These are phyloP conservation scores for Exocentrus adspersus DNA, from an alignment of 2,888 invertebrate genomes.

Conservation along the genomic window DNA sequence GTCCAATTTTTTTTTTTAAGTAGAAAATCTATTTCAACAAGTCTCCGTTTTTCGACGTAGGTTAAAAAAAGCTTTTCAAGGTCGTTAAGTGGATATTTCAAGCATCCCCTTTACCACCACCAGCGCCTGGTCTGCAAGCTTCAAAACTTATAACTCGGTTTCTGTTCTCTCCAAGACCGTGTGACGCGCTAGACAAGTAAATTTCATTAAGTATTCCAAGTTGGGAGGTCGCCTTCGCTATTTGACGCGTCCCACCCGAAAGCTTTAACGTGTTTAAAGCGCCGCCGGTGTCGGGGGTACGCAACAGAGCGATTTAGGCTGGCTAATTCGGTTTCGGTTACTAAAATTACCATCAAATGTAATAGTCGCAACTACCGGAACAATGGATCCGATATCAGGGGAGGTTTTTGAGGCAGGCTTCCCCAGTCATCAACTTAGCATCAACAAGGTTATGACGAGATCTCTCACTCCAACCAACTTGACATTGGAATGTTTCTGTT, in stretches of 20 bases:
- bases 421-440: no score
- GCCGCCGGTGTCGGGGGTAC: background rate
- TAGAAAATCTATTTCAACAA: conserved; percentile 10
- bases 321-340: no score
- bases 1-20: conserved; percentile 2
- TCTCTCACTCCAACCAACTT: no score
- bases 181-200: background rate
- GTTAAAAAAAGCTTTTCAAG: no score
- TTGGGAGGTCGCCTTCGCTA: background rate
- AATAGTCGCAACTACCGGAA: no score
- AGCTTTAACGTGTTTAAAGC: background rate
- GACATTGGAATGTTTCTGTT: no score
- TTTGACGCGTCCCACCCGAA: background rate
- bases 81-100: background rate
- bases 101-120: background rate
- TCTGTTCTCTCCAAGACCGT: background rate
- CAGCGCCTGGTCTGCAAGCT: background rate
- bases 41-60: background rate
- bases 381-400: no score
- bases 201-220: conserved; percentile 3
- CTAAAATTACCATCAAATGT: no score
- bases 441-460: no score
- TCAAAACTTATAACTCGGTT: background rate
- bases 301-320: no score
- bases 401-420: no score